These are phyloP conservation scores for Petrocephalus microphthalmus DNA, from an alignment of 2,113 vertebrate species.

Conservation along the genomic window DNA sequence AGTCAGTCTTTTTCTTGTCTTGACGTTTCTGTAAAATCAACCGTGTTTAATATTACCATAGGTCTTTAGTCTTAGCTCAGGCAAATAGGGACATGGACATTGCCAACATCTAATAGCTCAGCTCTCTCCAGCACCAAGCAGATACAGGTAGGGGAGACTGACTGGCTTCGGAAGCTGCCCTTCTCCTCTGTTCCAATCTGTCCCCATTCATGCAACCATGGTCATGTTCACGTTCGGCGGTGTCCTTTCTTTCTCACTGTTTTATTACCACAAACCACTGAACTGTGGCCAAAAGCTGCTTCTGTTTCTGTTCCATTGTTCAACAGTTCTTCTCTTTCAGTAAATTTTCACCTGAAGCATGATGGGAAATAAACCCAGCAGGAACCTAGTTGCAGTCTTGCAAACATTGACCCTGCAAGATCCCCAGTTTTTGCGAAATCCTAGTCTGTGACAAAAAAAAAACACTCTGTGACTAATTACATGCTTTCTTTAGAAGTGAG, in stretches of 20 bases:
- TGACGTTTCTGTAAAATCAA: not conserved
- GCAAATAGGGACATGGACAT: not conserved
- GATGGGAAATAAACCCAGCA: not conserved
- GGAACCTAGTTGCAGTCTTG: not conserved
- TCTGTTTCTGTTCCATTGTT: not conserved
- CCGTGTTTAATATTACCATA: not conserved
- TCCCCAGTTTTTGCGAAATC: not conserved
- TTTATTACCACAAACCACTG: not conserved
- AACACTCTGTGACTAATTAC: not conserved
- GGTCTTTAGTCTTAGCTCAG: not conserved
- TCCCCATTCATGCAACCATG: not conserved
- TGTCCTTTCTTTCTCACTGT: not conserved
- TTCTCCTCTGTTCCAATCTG: not conserved
- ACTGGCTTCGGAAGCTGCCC: not conserved
- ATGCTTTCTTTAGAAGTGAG: not conserved
- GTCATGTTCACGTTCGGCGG: not conserved
- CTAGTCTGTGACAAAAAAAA: not conserved
- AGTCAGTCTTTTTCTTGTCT: not conserved
- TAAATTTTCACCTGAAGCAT: not conserved
- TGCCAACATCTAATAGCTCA: not conserved
- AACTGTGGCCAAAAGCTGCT: not conserved
- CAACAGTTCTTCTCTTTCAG: too few species aligned
- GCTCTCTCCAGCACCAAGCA: not conserved
- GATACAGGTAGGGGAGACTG: not conserved
- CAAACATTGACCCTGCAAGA: not conserved